A percentile compares a stretch with the other conserved stretches of the same genome.
These are phyloP conservation scores for Epicampocera succincta DNA, from an alignment of 2,888 invertebrate genomes.

Conservation along the genomic window DNA sequence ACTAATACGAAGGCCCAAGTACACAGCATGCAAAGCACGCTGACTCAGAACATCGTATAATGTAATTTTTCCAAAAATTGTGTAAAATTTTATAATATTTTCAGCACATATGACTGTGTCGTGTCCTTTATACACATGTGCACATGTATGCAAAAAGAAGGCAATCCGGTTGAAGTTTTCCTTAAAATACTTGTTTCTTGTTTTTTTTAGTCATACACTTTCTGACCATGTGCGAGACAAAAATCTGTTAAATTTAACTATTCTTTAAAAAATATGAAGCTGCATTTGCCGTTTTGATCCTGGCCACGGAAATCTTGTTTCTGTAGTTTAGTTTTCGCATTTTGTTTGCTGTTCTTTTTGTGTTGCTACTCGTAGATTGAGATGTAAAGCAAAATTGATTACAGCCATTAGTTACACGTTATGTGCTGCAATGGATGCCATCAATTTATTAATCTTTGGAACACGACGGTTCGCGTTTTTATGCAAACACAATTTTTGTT, in stretches of 20 bases:
- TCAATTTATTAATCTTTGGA: conserved; percentile 83
- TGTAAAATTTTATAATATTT: conserved; percentile 62
- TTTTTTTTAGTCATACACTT: background rate
- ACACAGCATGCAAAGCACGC: conserved; percentile 31
- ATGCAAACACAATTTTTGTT: conserved; percentile 63
- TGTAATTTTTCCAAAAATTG: conserved; percentile 21
- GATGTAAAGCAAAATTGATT: conserved; percentile 83
- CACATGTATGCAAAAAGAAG: too few relatives aligned
- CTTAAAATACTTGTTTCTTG: conserved; percentile 41
- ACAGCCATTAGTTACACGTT: conserved; percentile 83
- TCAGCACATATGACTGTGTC: too few relatives aligned
- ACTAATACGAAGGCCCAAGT: conserved; percentile 50
- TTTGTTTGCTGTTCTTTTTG: conserved; percentile 68
- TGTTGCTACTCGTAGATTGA: too few relatives aligned
- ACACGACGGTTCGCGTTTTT: conserved; percentile 80
- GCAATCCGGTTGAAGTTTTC: conserved; percentile 6
- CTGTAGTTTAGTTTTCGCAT: conserved; percentile 52
- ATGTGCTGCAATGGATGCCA: conserved; percentile 83
- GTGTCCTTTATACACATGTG: too few relatives aligned
- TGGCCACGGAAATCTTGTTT: conserved; percentile 49
- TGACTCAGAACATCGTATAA: background rate
- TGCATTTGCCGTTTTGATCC: conserved; percentile 24
- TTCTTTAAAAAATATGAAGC: conserved; percentile 4
- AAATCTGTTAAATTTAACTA: conserved; percentile 26
- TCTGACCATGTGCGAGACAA: conserved; percentile 43